phyloP scores from a whole-genome alignment of 2,888 invertebrate species.

The Amphipyra tragopoginis region DNA sequence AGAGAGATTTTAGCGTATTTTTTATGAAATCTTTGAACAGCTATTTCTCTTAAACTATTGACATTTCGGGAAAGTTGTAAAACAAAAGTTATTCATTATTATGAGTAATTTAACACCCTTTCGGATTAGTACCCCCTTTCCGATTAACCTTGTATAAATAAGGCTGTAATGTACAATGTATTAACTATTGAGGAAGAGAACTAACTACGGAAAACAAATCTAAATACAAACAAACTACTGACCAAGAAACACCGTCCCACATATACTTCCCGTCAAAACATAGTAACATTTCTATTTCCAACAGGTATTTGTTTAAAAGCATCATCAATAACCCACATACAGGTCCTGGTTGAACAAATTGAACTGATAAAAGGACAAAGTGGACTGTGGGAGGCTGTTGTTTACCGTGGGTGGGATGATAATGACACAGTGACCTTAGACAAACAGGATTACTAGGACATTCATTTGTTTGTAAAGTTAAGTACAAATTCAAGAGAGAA shows the following conservation, averaged over 20 bases:
- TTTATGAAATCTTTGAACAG: too few species aligned
- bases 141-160: too few species aligned
- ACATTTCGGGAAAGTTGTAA: too few species aligned
- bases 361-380: conserved; percentile 41
- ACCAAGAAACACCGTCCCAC: conserved; percentile 18
- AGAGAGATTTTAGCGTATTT: too few species aligned
- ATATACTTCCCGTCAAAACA: conserved; percentile 25
- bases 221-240: conserved; percentile 22
- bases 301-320: conserved; percentile 54
- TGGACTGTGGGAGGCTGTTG: conserved; percentile 41
- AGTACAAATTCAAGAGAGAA: too few species aligned
- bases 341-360: conserved; percentile 42
- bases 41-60: too few species aligned
- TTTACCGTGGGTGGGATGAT: conserved; percentile 35
- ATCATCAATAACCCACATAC: conserved; percentile 56
- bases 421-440: conserved; percentile 49
- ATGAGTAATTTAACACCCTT: too few species aligned
- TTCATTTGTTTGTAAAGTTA: not conserved
- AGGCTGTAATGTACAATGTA: too few species aligned
- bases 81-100: too few species aligned
- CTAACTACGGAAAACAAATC: conserved; percentile 14
- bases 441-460: conserved; percentile 24
- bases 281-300: conserved; percentile 40
- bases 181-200: conserved; percentile 1
- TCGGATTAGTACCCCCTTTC: too few species aligned